Base-by-base conservation (phyloP, 35 echinoderm and acorn worm species). In the Holothuria glaberrima region DNA sequence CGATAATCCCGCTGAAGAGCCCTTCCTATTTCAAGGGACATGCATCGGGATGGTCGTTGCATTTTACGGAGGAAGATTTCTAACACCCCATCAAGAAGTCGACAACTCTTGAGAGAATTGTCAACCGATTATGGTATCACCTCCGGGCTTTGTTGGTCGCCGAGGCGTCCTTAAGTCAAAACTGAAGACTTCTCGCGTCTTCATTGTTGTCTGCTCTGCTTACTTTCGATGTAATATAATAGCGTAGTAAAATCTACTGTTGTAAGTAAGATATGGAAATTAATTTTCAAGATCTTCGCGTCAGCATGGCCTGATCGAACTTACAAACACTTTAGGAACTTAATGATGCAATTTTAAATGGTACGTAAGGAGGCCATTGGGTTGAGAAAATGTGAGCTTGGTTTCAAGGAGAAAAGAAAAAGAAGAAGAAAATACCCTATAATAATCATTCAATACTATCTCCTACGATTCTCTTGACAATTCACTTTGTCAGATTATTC, bases 161-260 rank as follows among this genome's bases (percentile, higher is more conserved):
- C 71, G 34, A 75, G 71, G 71, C 33, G 71, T 75, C 71, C 71
- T 75, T 44, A 18, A 75, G 71, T 44, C 30, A 44, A 3, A 75
- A 75, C 71, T 75, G 71, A 75, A 75, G 71, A 41, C 16, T 41
- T 75, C 71, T 75, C 71, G 20, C 20, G 16, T 33, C 34, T 75
- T 75, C 33, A 75, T 75, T 75, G 46, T 75, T 75, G 71, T 75
- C 71, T 36, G 35, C 31, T 75, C 33, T 41, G 71, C 71, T 75
- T 75, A 41, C 34, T 75, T 75, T 75, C 71, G 71, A 36, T 75
- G 71, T 75, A 75, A 75, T 75, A 75, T 75, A 75, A 75, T 75
- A 75, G 71, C 71, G 35, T 75, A 44, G 71, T 75, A 75, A 75
- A 75, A 75, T 75, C 71, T 33, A 75, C 71, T 75, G 46, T 75